These are phyloP conservation scores for Akabosia matsudoensis DNA, from an alignment of 1,140 invertebrate species.

Conservation along the genomic window DNA sequence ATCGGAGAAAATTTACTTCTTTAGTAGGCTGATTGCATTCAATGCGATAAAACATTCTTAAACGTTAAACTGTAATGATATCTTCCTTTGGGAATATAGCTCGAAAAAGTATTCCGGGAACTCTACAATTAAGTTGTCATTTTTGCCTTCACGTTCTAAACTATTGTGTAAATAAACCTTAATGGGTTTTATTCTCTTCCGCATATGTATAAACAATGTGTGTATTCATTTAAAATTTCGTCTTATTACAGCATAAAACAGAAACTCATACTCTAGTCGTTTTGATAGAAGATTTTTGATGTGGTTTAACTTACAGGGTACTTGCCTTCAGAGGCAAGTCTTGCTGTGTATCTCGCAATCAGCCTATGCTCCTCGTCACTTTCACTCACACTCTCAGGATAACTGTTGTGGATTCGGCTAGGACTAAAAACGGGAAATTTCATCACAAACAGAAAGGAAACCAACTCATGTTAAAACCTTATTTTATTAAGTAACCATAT, in stretches of 20 bases:
- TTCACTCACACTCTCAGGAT: conserved; percentile 55
- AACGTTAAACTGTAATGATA: too few species aligned
- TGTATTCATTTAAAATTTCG: not conserved
- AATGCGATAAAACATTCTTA: too few species aligned
- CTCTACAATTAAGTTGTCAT: not conserved
- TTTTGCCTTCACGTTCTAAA: not conserved
- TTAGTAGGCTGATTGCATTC: too few species aligned
- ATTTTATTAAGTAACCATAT: too few species aligned
- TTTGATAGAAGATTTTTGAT: not conserved
- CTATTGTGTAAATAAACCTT: not conserved
- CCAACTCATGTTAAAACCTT: too few species aligned
- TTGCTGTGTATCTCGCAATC: conserved; percentile 91
- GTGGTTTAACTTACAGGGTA: conserved; percentile 68
- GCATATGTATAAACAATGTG: not conserved
- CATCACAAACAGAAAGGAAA: not conserved
- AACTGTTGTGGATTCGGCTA: conserved; percentile 53
- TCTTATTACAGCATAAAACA: too few species aligned
- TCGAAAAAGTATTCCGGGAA: too few species aligned
- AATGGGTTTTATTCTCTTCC: not conserved
- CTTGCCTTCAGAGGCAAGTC: conserved; percentile 83
- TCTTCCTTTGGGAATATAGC: too few species aligned
- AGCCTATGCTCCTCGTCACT: conserved; percentile 92
- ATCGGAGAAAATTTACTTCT: not conserved
- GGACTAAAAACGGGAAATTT: conserved; percentile 49
- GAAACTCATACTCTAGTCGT: not conserved